A percentile compares a stretch with the other conserved stretches of the same genome.
Conservation (phyloP, 2,888 invertebrate species). For the Athrips mouffetella region DNA sequence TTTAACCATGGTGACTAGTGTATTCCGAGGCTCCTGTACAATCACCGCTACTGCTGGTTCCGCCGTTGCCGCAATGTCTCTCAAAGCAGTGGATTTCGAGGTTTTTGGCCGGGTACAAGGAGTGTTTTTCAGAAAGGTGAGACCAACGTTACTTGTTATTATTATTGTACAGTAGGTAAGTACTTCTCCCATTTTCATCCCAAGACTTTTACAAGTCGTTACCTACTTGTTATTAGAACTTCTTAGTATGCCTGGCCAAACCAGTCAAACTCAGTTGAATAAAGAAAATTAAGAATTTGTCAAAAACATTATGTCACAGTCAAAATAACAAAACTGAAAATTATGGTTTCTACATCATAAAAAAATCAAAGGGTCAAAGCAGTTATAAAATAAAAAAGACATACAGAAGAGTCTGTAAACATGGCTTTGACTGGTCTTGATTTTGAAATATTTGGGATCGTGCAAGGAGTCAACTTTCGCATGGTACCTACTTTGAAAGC, state of each 20-base stretch:
- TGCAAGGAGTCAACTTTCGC: conserved; percentile 73
- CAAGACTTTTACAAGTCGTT: too few species aligned
- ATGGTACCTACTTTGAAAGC: conserved; percentile 46
- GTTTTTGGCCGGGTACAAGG: conserved; percentile 81
- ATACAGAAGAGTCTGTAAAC: neutral
- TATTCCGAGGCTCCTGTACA: conserved; percentile 32
- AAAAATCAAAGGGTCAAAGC: too few species aligned
- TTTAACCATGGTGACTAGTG: conserved; percentile 37
- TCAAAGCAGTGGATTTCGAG: conserved; percentile 72
- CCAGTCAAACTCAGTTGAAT: too few species aligned
- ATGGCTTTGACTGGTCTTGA: conserved; percentile 29
- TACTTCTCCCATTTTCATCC: too few species aligned
- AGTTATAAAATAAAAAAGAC: too few species aligned
- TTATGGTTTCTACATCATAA: too few species aligned
- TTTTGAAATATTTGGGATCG: conserved; percentile 72
- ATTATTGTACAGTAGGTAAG: neutral
- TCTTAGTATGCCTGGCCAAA: too few species aligned
- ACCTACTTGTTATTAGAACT: too few species aligned
- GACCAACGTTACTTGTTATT: conserved; percentile 11
- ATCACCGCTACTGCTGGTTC: conserved; percentile 19
- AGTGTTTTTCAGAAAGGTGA: conserved; percentile 81
- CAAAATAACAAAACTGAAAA: too few species aligned
- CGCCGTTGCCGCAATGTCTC: conserved; percentile 35
- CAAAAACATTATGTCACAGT: too few species aligned
- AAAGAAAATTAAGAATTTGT: too few species aligned